Evolutionary conservation across 2,113 vertebrate species (phyloP).

Genomic region (Limnothrissa miodon): DNA sequence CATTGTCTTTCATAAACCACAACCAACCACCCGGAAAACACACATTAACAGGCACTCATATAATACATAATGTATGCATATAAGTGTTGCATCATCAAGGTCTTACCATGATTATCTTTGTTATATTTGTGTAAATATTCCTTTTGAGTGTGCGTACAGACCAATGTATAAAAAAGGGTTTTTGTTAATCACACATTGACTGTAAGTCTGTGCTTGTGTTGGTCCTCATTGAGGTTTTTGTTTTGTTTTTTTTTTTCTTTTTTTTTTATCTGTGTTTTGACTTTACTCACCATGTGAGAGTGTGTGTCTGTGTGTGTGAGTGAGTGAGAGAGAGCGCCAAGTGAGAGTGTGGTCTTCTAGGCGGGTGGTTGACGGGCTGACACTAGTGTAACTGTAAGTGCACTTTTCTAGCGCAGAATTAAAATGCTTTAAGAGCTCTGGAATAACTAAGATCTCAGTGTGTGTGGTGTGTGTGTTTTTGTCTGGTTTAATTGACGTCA

Average conservation of each 20-base stretch:
- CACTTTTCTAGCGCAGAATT: constrained; percentile 67
- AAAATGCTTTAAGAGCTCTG: constrained; percentile 50
- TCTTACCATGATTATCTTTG: constrained; percentile 7
- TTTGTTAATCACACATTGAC: neutral
- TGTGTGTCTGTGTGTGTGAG: constrained; percentile 29
- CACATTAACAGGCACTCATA: neutral
- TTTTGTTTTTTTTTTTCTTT: neutral
- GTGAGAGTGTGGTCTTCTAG: neutral
- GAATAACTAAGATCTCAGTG: neutral
- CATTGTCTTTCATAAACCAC: neutral
- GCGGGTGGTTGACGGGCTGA: neutral
- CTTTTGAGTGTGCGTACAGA: neutral
- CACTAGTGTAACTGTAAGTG: constrained; percentile 60
- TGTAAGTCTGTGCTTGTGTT: neutral
- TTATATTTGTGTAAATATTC: constrained; percentile 10
- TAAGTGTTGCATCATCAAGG: neutral
- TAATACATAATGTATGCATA: neutral
- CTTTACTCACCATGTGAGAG: neutral
- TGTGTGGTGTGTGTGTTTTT: neutral
- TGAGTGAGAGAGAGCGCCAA: neutral
- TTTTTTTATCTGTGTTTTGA: neutral
- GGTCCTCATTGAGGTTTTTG: neutral
- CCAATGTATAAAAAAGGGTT: neutral
- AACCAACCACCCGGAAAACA: too few relatives aligned
- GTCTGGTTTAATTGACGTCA: too few relatives aligned